Base-by-base conservation (phyloP, 2,888 invertebrate species). In the Caenorhabditis auriculariae region DNA sequence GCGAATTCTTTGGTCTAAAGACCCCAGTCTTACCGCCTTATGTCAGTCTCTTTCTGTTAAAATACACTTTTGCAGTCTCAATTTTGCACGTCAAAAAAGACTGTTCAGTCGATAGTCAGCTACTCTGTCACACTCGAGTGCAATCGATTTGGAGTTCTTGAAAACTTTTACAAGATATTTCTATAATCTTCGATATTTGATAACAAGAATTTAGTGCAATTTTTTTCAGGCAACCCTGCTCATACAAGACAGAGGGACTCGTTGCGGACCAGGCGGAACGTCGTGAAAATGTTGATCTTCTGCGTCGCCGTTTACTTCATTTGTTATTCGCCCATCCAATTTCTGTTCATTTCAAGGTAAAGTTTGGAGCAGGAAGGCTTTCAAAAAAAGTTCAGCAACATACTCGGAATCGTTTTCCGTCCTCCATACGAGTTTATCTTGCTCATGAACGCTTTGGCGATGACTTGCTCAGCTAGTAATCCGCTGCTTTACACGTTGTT, bases 261-360 rank as follows among this genome's bases (percentile, higher is more conserved):
- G 6, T 54, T 77, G 28, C 54, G 64, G 35, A 77, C 67, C 24
- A 54, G 79, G 21, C 59, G 79, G 27, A 76, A 68, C 32, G 84
- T 85, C 23, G 83, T 85, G n/a, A 84, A 84, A 68, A 85, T 84
- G 84, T 71, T 85, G 35, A 81, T 83, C 2, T 82, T 83, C 5
- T 84, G 84, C 68, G 84, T 84, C 1, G 65, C 65, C 44, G 81
- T 85, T 4, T 85, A 85, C 72, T 83, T 84, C 60, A 54, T 84
- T 39, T 84, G 84, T 67, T 85, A 84, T 71, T 83, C 84, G 4
- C 84, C 84, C 0, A 82, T 82, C 5, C 84, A 85, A 69, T 75
- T 73, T 27, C 65, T 79, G 32, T 79, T 80, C 58, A 49, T 79
- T 1, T 68, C 75, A 41, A 76, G 70, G 78, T 77, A 39, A 60